A percentile compares a stretch with the other conserved stretches of the same genome.
These are phyloP conservation scores for Epiblema foenella DNA, from an alignment of 2,888 invertebrate species.

Conservation along the genomic window DNA sequence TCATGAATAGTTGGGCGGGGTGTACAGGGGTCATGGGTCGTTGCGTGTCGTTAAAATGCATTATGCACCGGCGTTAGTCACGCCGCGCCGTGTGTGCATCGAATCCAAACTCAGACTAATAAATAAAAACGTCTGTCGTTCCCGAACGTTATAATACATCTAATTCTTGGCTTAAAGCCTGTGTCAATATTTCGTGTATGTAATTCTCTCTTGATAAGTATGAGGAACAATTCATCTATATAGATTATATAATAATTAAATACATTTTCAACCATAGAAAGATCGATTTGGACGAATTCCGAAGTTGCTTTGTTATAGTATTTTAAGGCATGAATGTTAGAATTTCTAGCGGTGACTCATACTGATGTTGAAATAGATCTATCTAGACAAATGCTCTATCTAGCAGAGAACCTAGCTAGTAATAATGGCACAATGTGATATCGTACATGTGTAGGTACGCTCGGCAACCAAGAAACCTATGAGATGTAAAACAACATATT, in stretches of 20 bases:
- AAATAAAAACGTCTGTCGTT: background rate
- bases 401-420: background rate
- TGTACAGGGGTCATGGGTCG: slow-evolving; percentile 57
- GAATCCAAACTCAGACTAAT: background rate
- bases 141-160: background rate
- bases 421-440: background rate
- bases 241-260: background rate
- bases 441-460: too few species aligned
- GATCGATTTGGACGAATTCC: slow-evolving; percentile 15
- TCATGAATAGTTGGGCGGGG: slow-evolving; percentile 16
- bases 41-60: slow-evolving; percentile 56
- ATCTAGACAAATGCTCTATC: background rate
- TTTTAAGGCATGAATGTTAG: slow-evolving; percentile 18
- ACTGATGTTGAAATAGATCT: slow-evolving; percentile 17
- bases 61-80: slow-evolving; percentile 41
- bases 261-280: background rate
- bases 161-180: background rate
- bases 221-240: background rate
- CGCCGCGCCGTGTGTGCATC: slow-evolving; percentile 11
- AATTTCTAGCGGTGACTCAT: slow-evolving; percentile 17
- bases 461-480: background rate
- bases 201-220: background rate
- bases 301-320: slow-evolving; percentile 15
- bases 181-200: background rate
- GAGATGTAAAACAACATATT: background rate